phyloP scores from a whole-genome alignment of 2,888 invertebrate species.

The Drosophila crucigera region DNA sequence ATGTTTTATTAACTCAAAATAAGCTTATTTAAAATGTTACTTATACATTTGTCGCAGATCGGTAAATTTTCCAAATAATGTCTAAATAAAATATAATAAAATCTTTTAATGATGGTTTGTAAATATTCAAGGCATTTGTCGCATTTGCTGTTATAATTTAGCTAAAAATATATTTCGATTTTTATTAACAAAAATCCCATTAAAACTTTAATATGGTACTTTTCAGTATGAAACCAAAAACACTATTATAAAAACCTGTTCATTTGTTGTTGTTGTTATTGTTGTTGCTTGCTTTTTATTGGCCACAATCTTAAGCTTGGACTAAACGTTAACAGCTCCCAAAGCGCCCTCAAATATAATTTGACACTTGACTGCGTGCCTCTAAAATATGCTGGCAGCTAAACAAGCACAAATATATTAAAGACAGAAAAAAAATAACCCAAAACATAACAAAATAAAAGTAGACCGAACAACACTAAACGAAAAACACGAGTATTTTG shows the following conservation, averaged over 20 bases:
- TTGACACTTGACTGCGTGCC: conserved; percentile 75
- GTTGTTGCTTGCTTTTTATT: conserved; percentile 20
- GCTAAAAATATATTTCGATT: background rate
- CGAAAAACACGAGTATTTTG: conserved; percentile 57
- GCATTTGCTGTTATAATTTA: background rate
- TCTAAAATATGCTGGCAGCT: conserved; percentile 32
- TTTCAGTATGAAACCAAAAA: background rate
- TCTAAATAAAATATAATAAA: background rate
- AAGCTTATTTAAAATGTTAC: background rate
- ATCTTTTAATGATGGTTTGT: background rate
- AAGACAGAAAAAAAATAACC: conserved; percentile 8
- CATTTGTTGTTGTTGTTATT: conserved; percentile 15
- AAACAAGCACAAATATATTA: conserved; percentile 27
- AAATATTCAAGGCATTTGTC: background rate
- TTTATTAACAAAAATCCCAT: conserved; percentile 3
- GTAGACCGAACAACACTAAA: conserved; percentile 32
- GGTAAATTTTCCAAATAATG: background rate
- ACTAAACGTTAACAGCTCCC: conserved; percentile 73
- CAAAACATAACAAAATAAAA: background rate
- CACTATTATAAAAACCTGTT: background rate
- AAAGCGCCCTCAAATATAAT: conserved; percentile 73
- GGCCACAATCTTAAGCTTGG: conserved; percentile 34
- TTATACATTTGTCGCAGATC: background rate
- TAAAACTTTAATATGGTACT: background rate
- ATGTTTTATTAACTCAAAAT: background rate